Evolutionary conservation across 2,113 vertebrate genomes (phyloP).

Genomic region (Sorex fumeus): DNA sequence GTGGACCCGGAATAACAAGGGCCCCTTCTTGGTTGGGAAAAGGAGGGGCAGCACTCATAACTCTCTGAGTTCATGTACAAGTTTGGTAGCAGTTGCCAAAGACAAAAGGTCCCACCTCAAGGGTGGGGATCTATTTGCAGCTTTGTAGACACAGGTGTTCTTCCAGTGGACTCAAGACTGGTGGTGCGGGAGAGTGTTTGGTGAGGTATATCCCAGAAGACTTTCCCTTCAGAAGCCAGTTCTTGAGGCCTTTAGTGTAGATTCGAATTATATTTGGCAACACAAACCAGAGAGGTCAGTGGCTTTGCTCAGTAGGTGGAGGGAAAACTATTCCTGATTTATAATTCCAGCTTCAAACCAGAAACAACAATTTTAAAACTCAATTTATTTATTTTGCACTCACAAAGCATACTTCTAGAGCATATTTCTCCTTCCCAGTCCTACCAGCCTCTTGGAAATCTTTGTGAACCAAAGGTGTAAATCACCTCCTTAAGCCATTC

Average conservation of each 20-base stretch:
- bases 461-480: slow-evolving; percentile 78
- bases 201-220: slow-evolving; percentile 72
- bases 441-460: slow-evolving; percentile 43
- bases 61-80: background rate
- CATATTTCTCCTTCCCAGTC: slow-evolving; percentile 34
- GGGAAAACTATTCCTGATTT: slow-evolving; percentile 73
- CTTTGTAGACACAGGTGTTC: slow-evolving; percentile 80
- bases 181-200: slow-evolving; percentile 35
- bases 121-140: slow-evolving; percentile 63
- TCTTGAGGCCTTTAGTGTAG: slow-evolving; percentile 72
- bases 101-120: slow-evolving; percentile 73
- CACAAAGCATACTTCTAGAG: slow-evolving; percentile 38
- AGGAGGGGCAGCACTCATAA: background rate
- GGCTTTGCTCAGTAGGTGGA: slow-evolving; percentile 43
- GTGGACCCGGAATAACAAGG: slow-evolving; percentile 8
- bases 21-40: background rate
- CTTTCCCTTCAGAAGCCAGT: slow-evolving; percentile 50
- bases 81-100: slow-evolving; percentile 62
- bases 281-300: slow-evolving; percentile 77
- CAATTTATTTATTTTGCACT: slow-evolving; percentile 74
- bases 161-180: slow-evolving; percentile 49
- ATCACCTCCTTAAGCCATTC: slow-evolving; percentile 60
- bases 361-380: slow-evolving; percentile 71
- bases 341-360: slow-evolving; percentile 68
- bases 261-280: slow-evolving; percentile 82